Evolutionary conservation across 2,888 invertebrate species (phyloP).

Genomic region (Sialis lutaria): DNA sequence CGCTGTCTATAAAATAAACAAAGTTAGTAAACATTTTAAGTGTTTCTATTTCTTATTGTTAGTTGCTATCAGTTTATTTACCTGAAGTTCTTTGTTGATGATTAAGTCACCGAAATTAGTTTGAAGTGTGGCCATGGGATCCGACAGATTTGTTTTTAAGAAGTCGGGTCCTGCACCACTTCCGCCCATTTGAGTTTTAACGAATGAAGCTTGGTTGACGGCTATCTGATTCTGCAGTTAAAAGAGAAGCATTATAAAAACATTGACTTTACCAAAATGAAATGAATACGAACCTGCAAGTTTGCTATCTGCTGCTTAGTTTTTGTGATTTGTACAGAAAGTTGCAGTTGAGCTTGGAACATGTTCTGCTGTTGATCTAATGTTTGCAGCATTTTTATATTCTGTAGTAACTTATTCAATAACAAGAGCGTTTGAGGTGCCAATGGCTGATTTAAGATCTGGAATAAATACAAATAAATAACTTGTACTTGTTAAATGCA

Average conservation of each 20-base stretch:
- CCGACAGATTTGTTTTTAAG: constrained; percentile 44
- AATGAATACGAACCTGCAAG: constrained; percentile 42
- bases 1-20: constrained; percentile 6
- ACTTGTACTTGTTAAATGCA: background rate
- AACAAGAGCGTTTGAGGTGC: constrained; percentile 83
- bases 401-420: constrained; percentile 81
- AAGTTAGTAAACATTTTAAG: constrained; percentile 7
- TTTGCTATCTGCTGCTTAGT: constrained; percentile 86
- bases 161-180: constrained; percentile 28
- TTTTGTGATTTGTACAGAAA: constrained; percentile 76
- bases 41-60: background rate
- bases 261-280: constrained; percentile 1
- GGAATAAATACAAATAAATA: constrained; percentile 13
- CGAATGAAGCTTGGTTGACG: constrained; percentile 80
- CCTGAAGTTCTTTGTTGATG: constrained; percentile 56
- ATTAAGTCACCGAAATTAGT: constrained; percentile 64
- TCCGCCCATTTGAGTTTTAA: constrained; percentile 52
- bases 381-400: constrained; percentile 72
- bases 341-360: constrained; percentile 39
- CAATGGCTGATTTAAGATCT: constrained; percentile 86
- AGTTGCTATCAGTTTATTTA: constrained; percentile 25
- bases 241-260: background rate
- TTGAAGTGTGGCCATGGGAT: constrained; percentile 60
- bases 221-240: constrained; percentile 66
- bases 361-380: constrained; percentile 41